These are phyloP conservation scores for Montifringilla adamsi DNA, from an alignment of 2,113 vertebrate species.

Conservation along the genomic window DNA sequence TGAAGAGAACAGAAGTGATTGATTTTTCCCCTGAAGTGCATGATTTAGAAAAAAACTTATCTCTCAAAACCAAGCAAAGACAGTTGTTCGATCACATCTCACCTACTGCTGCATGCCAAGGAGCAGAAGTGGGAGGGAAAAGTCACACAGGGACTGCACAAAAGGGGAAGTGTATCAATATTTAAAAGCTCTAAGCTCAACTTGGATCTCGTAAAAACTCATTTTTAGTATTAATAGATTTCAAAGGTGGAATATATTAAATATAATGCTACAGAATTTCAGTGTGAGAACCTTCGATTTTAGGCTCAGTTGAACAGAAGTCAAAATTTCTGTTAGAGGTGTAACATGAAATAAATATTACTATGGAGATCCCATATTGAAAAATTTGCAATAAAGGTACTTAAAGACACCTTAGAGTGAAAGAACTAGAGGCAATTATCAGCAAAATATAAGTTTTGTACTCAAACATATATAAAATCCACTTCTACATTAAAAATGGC, in stretches of 20 bases:
- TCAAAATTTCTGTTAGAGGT: background rate
- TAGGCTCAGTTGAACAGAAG: background rate
- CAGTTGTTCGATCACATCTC: slow-evolving; percentile 40
- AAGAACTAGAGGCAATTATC: background rate
- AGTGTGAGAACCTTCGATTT: background rate
- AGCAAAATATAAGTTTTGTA: background rate
- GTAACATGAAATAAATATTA: background rate
- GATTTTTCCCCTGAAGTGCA: slow-evolving; percentile 1
- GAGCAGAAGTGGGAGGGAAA: background rate
- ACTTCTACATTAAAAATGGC: background rate
- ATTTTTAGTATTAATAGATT: slow-evolving; percentile 36
- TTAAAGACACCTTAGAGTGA: background rate
- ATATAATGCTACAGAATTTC: background rate
- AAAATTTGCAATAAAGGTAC: background rate
- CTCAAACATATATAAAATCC: background rate
- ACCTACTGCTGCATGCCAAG: slow-evolving; percentile 16
- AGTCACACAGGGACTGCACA: background rate
- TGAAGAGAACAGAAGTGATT: slow-evolving; percentile 25
- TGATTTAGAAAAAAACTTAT: background rate
- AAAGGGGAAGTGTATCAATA: slow-evolving; percentile 19
- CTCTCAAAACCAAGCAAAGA: slow-evolving; percentile 20
- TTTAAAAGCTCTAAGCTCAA: slow-evolving; percentile 19
- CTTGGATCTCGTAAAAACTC: slow-evolving; percentile 18
- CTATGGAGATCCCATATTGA: background rate
- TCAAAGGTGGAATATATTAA: slow-evolving; percentile 47